Evolutionary conservation across 1,140 invertebrate species (phyloP).

Genomic region (Dysdera silvatica): DNA sequence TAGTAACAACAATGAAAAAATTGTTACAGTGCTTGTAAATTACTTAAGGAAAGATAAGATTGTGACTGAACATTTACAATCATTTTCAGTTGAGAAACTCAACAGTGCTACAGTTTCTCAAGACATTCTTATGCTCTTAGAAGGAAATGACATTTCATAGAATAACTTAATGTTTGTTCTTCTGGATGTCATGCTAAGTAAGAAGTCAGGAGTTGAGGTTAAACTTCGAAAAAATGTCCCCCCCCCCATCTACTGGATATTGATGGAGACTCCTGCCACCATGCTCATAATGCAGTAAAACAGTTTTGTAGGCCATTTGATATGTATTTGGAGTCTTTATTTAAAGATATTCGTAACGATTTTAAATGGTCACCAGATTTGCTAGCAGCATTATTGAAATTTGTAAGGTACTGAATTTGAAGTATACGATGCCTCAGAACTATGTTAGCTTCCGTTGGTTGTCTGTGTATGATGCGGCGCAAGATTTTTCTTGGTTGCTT

Average conservation of each 20-base stretch:
- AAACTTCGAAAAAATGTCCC: constrained; percentile 18
- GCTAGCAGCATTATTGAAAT: constrained; percentile 29
- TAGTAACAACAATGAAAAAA: constrained; percentile 11
- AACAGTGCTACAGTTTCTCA: constrained; percentile 16
- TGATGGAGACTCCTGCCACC: constrained; percentile 37
- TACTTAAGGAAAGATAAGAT: constrained; percentile 9
- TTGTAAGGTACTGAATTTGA: constrained; percentile 28
- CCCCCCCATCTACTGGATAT: constrained; percentile 35
- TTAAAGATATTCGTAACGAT: constrained; percentile 33
- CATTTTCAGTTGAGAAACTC: background rate
- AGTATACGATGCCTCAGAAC: constrained; percentile 31
- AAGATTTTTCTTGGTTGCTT: constrained; percentile 16
- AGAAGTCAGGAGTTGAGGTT: constrained; percentile 35
- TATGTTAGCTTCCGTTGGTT: constrained; percentile 33
- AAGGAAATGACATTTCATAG: background rate
- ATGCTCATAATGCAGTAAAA: constrained; percentile 34
- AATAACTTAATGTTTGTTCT: constrained; percentile 33
- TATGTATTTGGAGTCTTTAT: constrained; percentile 26
- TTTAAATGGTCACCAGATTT: constrained; percentile 35
- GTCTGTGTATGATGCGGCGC: constrained; percentile 31
- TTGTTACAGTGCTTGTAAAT: constrained; percentile 30
- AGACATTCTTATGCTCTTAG: background rate
- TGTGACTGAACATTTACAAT: background rate
- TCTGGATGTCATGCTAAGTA: constrained; percentile 37
- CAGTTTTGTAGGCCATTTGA: constrained; percentile 35